A percentile compares a stretch with the other conserved stretches of the same genome.
These are phyloP conservation scores for Holacanthella duospinosa DNA, from an alignment of 2,888 invertebrate genomes.

Conservation along the genomic window DNA sequence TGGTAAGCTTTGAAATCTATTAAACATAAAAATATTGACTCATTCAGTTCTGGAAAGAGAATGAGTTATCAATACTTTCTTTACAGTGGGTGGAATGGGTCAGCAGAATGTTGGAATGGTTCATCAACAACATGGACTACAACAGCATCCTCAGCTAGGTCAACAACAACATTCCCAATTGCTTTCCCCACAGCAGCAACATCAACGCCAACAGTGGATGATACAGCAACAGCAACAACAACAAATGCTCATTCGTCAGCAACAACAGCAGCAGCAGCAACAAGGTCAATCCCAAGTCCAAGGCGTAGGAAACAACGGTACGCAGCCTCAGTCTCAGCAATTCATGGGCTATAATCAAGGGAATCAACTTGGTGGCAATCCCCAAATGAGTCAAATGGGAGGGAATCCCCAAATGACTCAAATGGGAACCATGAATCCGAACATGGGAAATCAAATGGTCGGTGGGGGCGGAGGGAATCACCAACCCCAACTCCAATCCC, in stretches of 20 bases:
- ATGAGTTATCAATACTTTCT: too few species aligned
- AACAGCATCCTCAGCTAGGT: conserved; percentile 29
- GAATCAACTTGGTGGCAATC: conserved; percentile 34
- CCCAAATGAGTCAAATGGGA: conserved; percentile 37
- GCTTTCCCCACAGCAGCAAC: conserved; percentile 21
- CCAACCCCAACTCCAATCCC: conserved; percentile 32
- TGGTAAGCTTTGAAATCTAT: too few species aligned
- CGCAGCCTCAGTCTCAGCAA: conserved; percentile 42
- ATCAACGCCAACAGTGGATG: conserved; percentile 32
- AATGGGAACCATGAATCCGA: conserved; percentile 30
- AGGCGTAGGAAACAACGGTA: conserved; percentile 39
- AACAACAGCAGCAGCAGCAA: conserved; percentile 43
- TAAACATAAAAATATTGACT: neutral
- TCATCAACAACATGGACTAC: conserved; percentile 35
- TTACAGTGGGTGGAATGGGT: conserved; percentile 21
- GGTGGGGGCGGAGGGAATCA: conserved; percentile 26
- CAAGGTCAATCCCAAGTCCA: conserved; percentile 39
- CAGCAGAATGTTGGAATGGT: conserved; percentile 33
- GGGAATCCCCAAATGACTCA: conserved; percentile 28
- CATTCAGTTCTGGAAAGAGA: too few species aligned
- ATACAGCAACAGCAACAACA: conserved; percentile 44
- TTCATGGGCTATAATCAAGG: conserved; percentile 40
- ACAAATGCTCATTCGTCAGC: conserved; percentile 39
- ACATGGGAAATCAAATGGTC: conserved; percentile 34
- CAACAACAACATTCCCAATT: conserved; percentile 18